phyloP scores from a whole-genome alignment of 2,113 vertebrate species.

The Elephantulus edwardii region DNA sequence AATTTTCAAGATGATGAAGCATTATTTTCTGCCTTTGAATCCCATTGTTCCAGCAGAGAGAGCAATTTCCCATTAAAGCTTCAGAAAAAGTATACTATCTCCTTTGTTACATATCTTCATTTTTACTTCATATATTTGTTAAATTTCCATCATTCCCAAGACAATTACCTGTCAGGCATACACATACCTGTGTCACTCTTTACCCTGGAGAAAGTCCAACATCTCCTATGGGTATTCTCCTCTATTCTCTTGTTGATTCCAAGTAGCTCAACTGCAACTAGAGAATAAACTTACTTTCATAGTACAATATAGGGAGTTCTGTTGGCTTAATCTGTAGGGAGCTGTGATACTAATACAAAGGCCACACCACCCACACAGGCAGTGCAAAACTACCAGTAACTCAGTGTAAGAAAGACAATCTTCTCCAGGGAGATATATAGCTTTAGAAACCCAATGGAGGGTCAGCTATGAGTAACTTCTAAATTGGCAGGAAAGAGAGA shows the following conservation, averaged over 20 bases:
- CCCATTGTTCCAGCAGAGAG: neutral
- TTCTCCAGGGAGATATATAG: too few species aligned
- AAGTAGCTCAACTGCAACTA: neutral
- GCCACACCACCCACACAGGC: too few species aligned
- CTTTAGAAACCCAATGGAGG: too few species aligned
- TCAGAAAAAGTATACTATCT: neutral
- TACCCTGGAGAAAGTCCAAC: too few species aligned
- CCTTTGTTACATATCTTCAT: neutral
- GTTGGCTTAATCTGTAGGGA: too few species aligned
- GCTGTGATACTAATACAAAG: too few species aligned
- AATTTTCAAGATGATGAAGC: neutral
- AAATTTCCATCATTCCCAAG: neutral
- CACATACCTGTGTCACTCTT: neutral
- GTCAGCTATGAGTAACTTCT: too few species aligned
- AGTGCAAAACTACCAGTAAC: too few species aligned
- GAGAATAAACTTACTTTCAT: neutral
- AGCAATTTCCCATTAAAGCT: neutral
- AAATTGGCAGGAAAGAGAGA: too few species aligned
- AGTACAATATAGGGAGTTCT: too few species aligned
- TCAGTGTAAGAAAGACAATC: too few species aligned
- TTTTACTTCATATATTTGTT: neutral
- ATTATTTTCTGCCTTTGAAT: neutral
- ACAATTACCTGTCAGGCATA: neutral
- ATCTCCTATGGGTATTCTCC: fast-evolving
- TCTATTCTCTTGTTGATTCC: fast-evolving